These are phyloP conservation scores for Temnopleurus reevesii DNA, from an alignment of 53 echinoderm and acorn worm genomes.

Conservation along the genomic window DNA sequence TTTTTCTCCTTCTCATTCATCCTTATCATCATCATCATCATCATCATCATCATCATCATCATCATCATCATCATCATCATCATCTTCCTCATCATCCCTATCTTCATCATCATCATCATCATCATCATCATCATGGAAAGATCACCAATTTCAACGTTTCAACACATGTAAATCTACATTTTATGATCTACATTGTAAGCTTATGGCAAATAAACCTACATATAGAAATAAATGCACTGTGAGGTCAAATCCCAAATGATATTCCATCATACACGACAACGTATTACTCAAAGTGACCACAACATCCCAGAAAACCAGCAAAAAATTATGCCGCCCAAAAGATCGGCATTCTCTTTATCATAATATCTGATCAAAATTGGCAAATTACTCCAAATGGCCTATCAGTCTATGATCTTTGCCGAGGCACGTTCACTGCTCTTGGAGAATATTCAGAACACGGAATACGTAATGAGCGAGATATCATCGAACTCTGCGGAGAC, in stretches of 20 bases:
- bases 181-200: too few relatives aligned
- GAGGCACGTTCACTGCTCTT: not conserved
- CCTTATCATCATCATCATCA: constrained; percentile 18
- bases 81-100: not conserved
- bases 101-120: constrained; percentile 30
- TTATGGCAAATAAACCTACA: too few relatives aligned
- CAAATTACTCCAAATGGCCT: not conserved
- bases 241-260: too few relatives aligned
- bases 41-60: constrained; percentile 35
- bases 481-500: not conserved
- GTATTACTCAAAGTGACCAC: too few relatives aligned
- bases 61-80: constrained; percentile 14
- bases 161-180: too few relatives aligned
- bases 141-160: too few relatives aligned
- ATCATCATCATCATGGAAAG: constrained; percentile 4
- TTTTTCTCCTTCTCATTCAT: too few relatives aligned
- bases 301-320: too few relatives aligned
- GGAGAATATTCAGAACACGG: not conserved
- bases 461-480: constrained; percentile 9
- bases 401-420: constrained; percentile 6
- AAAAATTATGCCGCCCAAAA: not conserved
- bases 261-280: too few relatives aligned
- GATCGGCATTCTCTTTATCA: not conserved
- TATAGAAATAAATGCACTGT: too few relatives aligned
- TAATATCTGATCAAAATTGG: constrained; percentile 14